These are phyloP conservation scores for Apostichopus leukothele DNA, from an alignment of 53 echinoderm and acorn worm species.

Conservation along the genomic window DNA sequence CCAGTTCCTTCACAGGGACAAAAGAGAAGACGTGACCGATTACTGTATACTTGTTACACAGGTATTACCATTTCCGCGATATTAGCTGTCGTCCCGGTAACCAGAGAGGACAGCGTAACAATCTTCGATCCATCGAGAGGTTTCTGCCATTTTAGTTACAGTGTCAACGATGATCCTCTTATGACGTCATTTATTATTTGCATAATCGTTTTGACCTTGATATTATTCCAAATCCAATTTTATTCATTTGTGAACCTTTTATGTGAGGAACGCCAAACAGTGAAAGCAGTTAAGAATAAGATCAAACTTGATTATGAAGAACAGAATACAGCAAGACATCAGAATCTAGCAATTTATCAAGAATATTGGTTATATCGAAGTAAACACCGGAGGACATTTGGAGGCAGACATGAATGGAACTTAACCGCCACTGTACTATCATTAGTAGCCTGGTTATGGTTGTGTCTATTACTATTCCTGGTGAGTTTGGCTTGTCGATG, in stretches of 20 bases:
- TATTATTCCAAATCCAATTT: slow-evolving; percentile 45
- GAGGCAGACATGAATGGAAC: background rate
- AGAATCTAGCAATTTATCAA: background rate
- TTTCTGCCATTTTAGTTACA: slow-evolving; percentile 54
- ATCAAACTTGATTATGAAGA: background rate
- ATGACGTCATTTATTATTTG: slow-evolving; percentile 37
- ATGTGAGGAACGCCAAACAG: slow-evolving; percentile 20
- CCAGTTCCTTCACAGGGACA: background rate
- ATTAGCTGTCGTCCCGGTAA: slow-evolving; percentile 6
- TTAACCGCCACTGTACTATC: slow-evolving; percentile 18
- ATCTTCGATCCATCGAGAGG: slow-evolving; percentile 45
- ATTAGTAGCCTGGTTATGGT: slow-evolving; percentile 20
- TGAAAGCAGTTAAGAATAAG: background rate
- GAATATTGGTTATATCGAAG: background rate
- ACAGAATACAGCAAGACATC: background rate
- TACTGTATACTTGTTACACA: slow-evolving; percentile 30
- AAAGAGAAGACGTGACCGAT: background rate
- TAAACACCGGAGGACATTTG: slow-evolving; percentile 25
- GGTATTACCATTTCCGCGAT: slow-evolving; percentile 8
- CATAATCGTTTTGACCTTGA: slow-evolving; percentile 17
- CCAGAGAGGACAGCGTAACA: slow-evolving; percentile 29
- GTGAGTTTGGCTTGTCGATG: background rate
- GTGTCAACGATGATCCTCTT: background rate
- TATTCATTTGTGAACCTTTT: slow-evolving; percentile 40
- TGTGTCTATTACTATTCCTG: slow-evolving; percentile 43